These are phyloP conservation scores for Poeciliopsis prolifica DNA, from an alignment of 2,113 vertebrate genomes.

Conservation along the genomic window DNA sequence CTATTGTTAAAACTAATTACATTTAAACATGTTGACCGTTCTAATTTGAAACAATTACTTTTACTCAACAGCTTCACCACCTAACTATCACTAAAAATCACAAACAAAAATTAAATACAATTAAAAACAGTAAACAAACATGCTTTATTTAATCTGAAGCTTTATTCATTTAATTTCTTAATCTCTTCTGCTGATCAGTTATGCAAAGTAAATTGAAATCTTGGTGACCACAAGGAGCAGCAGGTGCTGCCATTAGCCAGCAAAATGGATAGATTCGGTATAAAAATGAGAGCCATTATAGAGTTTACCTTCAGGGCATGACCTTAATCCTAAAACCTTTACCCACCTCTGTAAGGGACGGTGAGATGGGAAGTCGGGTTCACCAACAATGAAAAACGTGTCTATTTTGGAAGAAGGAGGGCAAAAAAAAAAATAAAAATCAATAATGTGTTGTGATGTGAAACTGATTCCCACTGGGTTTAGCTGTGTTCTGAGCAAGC, in stretches of 20 bases:
- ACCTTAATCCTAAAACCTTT: conserved; percentile 63
- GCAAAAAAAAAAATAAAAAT: conserved; percentile 55
- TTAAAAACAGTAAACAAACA: not conserved
- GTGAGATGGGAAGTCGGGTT: conserved; percentile 61
- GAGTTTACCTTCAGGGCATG: conserved; percentile 60
- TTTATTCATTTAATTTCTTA: not conserved
- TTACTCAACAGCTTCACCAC: not conserved
- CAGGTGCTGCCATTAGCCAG: conserved; percentile 18
- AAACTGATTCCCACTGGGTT: conserved; percentile 79
- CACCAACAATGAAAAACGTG: conserved; percentile 63
- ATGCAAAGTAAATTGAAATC: not conserved
- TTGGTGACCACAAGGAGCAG: not conserved
- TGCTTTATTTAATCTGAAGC: not conserved
- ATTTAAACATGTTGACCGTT: not conserved
- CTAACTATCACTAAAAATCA: not conserved
- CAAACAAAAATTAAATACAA: not conserved
- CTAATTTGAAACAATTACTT: not conserved
- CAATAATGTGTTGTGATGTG: conserved; percentile 84
- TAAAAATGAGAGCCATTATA: conserved; percentile 49
- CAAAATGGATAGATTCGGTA: conserved; percentile 40
- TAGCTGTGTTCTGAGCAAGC: conserved; percentile 62
- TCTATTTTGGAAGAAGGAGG: conserved; percentile 59
- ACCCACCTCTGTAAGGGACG: conserved; percentile 53
- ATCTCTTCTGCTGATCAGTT: not conserved
- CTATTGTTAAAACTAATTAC: not conserved